Conservation (phyloP, 2,113 vertebrate species). For the Planiliza haematocheilus region DNA sequence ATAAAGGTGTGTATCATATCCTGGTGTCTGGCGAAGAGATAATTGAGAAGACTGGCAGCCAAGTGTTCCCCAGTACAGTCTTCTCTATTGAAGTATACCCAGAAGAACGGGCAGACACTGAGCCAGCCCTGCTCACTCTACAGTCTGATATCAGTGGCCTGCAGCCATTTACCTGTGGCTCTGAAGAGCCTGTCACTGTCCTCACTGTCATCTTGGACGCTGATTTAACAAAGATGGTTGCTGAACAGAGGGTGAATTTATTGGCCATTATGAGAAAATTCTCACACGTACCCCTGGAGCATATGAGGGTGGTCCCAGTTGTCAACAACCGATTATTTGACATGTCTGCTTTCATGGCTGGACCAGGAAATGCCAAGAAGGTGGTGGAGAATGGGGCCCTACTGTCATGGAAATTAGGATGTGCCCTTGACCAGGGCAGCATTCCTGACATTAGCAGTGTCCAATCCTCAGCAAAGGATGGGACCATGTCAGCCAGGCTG, state of each 20-base stretch:
- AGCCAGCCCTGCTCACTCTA: constrained; percentile 82
- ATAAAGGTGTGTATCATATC: constrained; percentile 95
- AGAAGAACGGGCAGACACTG: constrained; percentile 91
- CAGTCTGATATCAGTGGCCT: constrained; percentile 80
- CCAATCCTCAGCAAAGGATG: constrained; percentile 92
- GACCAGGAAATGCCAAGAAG: constrained; percentile 97
- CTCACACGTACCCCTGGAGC: constrained; percentile 89
- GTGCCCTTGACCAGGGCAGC: constrained; percentile 90
- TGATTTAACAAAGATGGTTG: constrained; percentile 95
- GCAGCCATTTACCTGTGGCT: constrained; percentile 85
- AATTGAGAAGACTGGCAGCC: constrained; percentile 84
- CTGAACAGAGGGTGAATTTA: constrained; percentile 89
- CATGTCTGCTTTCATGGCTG: constrained; percentile 98
- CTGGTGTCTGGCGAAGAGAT: constrained; percentile 83
- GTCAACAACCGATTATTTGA: constrained; percentile 97
- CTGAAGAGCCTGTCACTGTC: constrained; percentile 90
- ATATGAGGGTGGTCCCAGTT: constrained; percentile 94
- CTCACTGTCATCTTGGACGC: constrained; percentile 96
- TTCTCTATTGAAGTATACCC: constrained; percentile 95
- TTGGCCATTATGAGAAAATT: constrained; percentile 89
- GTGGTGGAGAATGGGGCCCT: constrained; percentile 96
- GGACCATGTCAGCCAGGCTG: constrained; percentile 92
- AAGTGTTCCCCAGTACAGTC: constrained; percentile 84
- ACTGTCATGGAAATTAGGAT: constrained; percentile 95
- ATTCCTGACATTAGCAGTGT: constrained; percentile 93